phyloP scores from a whole-genome alignment of 2,113 vertebrate genomes.

The Penelope pileata region DNA sequence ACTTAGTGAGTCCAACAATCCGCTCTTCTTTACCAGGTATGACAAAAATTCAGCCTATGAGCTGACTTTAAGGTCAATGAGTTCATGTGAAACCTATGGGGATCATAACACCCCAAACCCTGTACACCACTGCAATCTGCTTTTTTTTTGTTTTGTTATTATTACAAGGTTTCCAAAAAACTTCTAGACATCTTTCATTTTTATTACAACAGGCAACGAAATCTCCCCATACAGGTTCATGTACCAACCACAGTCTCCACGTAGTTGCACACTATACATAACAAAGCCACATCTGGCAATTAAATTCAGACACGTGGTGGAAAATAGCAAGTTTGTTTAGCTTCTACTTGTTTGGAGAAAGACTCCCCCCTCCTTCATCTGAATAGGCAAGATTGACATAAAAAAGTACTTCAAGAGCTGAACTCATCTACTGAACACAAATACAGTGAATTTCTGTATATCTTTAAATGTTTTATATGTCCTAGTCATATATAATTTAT shows the following conservation, averaged over 20 bases:
- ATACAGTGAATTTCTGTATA: slow-evolving; percentile 78
- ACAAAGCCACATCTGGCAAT: neutral
- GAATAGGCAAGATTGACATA: slow-evolving; percentile 73
- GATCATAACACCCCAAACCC: neutral
- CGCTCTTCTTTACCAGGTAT: neutral
- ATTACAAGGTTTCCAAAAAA: neutral
- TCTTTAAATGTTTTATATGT: slow-evolving; percentile 86
- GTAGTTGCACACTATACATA: neutral
- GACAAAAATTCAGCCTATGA: neutral
- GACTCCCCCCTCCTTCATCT: slow-evolving; percentile 27
- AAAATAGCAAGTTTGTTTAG: slow-evolving; percentile 12
- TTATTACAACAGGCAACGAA: neutral
- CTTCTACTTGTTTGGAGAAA: slow-evolving; percentile 24
- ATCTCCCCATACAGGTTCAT: neutral
- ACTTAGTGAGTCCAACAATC: neutral
- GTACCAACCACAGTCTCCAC: neutral
- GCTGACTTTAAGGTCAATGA: neutral
- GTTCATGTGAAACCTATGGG: neutral
- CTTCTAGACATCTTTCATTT: neutral
- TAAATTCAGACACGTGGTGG: slow-evolving; percentile 9
- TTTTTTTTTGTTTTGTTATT: neutral
- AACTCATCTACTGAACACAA: slow-evolving; percentile 75
- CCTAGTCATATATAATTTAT: slow-evolving; percentile 85
- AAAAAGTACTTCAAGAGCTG: slow-evolving; percentile 75
- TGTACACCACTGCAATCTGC: neutral